Evolutionary conservation across 2,888 invertebrate genomes (phyloP), one percentile per base, ranked within the genome.

Genomic region (Xestobium rufovillosum): DNA sequence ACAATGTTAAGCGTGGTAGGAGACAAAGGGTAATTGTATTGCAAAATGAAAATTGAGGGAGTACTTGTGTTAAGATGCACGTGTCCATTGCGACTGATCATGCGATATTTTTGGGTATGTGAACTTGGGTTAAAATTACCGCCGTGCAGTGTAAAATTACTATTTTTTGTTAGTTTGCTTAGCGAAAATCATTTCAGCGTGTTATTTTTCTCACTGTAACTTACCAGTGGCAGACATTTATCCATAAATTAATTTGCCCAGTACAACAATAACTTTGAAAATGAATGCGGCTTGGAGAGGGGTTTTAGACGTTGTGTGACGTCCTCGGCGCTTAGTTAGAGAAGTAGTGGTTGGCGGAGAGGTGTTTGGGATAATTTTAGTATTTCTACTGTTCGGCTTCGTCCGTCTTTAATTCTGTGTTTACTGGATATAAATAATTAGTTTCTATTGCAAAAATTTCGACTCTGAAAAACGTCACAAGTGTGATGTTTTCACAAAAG

Each of bases 361-460:
- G 53, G 51, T 53, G 55, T 53, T 44, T 44, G 50, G 52, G 59
- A 57, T 59, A 59, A 59, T 51, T 54, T 59, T 60, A 59, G 59
- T 55, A 50, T 47, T 48, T 48, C 44, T 38, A 42, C 51, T 52
- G 57, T 56, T 61, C 58, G 59, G 59, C 54, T 57, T 49, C 57
- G 59, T 59, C 58, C 60, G 60, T 52, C 45, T 50, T 50, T 42
- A 48, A 51, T 48, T 41, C 46, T 51, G 43, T 53, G 48, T 55
- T 51, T 54, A 55, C 51, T 41, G 23, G 23, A 19, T 8, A n/a
- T 19, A n/a, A n/a, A n/a, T n/a, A n/a, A n/a, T n/a, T n/a, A n/a
- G n/a, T n/a, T n/a, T n/a, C n/a, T n/a, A n/a, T n/a, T n/a, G n/a
- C n/a, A n/a, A n/a, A n/a, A n/a, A n/a, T n/a, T n/a, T n/a, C n/a